Evolutionary conservation across 2,888 invertebrate species (phyloP), one percentile per base, ranked within the genome.

Genomic region (Rotaria macrura): DNA sequence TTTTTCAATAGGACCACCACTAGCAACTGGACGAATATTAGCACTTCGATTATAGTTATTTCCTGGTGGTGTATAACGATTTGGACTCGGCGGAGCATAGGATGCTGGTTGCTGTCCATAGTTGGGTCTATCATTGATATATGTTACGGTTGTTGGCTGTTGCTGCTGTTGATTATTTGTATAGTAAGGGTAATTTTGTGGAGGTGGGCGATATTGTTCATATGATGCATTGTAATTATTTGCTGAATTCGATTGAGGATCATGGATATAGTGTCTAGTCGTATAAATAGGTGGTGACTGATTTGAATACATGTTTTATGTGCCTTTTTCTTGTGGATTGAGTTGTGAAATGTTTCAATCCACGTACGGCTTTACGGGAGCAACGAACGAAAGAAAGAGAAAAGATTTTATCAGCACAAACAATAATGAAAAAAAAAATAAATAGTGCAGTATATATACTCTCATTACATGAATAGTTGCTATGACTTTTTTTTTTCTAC

Each of bases 251-350:
- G 40, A n/a, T 43, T 40, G 79, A 25, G 79, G 43, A 43, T 79
- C 43, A 43, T 43, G 79, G 43, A 79, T 43, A 79, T 79, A 79
- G n/a, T 79, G 79, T 79, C n/a, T 7, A 23, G 79, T 79, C 43
- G 79, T 79, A n/a, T 79, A 79, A 40, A 79, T 79, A n/a, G 79
- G 79, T 43, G 79, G 65, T 20, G 34, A 25, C 34, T 65, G 65
- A 34, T 65, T 65, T 34, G 65, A 29, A 65, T 65, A 20, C 65
- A 65, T 65, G 20, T 34, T 34, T 65, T 17, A 10, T 9, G 34
- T 34, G n/a, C 34, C 7, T 52, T 52, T 65, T 65, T 65, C 25
- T 20, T 57, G 1, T 57, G n/a, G 1, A 0, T 65, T 65, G 29
- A 34, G 0, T 65, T 65, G 65, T 65, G 34, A 17, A 65, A 65